Evolutionary conservation across 2,888 invertebrate genomes (phyloP), one percentile per base, ranked within the genome.

Genomic region (Vesta saturnalis): DNA sequence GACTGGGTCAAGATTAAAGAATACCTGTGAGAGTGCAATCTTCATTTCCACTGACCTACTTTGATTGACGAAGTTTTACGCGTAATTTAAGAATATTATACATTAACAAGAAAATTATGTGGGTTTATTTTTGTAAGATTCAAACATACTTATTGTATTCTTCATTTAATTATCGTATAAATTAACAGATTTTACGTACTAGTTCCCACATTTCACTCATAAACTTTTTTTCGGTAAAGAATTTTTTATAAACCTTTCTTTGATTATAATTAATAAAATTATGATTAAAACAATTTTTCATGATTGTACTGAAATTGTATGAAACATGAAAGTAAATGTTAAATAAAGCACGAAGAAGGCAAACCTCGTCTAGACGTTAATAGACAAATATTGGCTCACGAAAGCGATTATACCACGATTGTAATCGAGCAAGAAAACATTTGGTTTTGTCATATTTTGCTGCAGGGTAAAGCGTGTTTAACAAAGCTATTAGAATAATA

Each of bases 1-100:
- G 67, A 64, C 70, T 64, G 22, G 70, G 60, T 69, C 65, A 69
- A 14, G 30, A 39, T 47, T 35, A 61, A 62, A 65, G 69, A 60
- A 61, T 58, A 66, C 61, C 15, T 55, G 62, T 39, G 39, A 64
- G 65, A 69, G 64, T 64, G 68, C 68, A 22, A 56, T 49, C 60
- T 60, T 60, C 49, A 18, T 16, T 60, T 55, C 46, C 57, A 49
- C 56, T 46, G 61, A 46, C 67, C 59, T 30, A 67, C 67, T 67
- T 67, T 22, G n/a, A n/a, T n/a, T n/a, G n/a, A n/a, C n/a, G n/a
- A n/a, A n/a, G n/a, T n/a, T n/a, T n/a, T n/a, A n/a, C n/a, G n/a
- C n/a, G n/a, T n/a, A 21, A 8, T 59, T 61, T 18, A 18, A 30
- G 47, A 60, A 49, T 39, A n/a, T 6, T 39, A 49, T 43, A 43